Evolutionary conservation across 92 coral and sea anemone genomes (phyloP).

Genomic region (Epizoanthus fatuus): DNA sequence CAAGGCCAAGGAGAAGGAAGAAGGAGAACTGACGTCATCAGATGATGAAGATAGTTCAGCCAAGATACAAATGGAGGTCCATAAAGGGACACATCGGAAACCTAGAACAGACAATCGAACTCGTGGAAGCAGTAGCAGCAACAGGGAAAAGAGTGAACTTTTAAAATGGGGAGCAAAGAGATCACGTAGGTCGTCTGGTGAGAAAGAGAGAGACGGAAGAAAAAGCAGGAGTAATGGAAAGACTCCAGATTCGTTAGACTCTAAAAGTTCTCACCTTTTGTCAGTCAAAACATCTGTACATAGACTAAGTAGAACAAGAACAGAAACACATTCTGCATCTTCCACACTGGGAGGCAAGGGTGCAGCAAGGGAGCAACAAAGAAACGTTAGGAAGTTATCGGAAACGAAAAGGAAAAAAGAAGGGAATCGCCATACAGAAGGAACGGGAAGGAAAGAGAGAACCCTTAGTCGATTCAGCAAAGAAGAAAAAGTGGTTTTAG

Average conservation of each 20-base stretch:
- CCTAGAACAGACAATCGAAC: background rate
- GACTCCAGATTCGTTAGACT: background rate
- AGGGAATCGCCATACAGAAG: background rate
- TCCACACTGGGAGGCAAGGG: background rate
- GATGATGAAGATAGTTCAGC: constrained; percentile 52
- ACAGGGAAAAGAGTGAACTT: background rate
- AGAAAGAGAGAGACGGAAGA: constrained; percentile 8
- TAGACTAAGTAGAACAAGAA: background rate
- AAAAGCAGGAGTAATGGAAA: background rate
- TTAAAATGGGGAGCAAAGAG: background rate
- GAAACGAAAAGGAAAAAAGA: background rate
- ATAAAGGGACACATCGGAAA: background rate
- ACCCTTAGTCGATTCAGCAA: background rate
- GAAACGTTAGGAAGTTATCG: background rate
- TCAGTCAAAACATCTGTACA: background rate
- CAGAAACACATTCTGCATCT: background rate
- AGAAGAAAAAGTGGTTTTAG: background rate
- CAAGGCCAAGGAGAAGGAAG: constrained; percentile 50
- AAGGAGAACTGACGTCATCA: constrained; percentile 68
- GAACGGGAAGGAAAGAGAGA: background rate
- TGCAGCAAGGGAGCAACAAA: background rate
- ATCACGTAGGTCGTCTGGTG: background rate
- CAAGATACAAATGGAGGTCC: background rate
- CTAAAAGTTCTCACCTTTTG: background rate
- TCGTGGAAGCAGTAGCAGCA: background rate